phyloP scores from a whole-genome alignment of 1,140 invertebrate species.

The Berghia stephanieae region DNA sequence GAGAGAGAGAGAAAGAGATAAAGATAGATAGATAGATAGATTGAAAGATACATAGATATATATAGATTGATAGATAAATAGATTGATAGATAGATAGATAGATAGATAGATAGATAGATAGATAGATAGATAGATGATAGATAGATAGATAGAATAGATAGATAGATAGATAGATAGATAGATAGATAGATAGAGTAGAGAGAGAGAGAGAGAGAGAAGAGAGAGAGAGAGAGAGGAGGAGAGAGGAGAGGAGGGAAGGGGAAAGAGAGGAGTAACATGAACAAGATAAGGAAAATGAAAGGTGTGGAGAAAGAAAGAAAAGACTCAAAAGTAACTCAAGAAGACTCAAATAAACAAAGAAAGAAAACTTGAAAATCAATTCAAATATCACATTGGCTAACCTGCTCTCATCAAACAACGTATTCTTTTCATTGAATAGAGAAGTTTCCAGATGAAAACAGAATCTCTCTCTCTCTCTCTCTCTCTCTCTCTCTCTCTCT shows the following conservation, averaged over 20 bases:
- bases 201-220: not conserved
- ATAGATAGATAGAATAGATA: too few species aligned
- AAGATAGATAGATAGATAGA: too few species aligned
- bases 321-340: not conserved
- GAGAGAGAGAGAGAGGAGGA: not conserved
- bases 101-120: too few species aligned
- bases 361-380: not conserved
- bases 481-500: conserved; percentile 72
- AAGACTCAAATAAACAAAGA: too few species aligned
- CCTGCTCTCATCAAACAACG: not conserved
- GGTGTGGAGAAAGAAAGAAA: not conserved
- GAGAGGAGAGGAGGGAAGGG: conserved; percentile 80
- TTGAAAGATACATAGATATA: conserved; percentile 46
- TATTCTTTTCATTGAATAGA: not conserved
- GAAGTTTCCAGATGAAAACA: not conserved
- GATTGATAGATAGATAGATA: too few species aligned
- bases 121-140: too few species aligned
- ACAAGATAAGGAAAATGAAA: not conserved
- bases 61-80: too few species aligned
- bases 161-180: too few species aligned
- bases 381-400: not conserved
- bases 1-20: too few species aligned
- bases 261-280: not conserved
- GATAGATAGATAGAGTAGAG: too few species aligned
- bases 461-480: conserved; percentile 73